Conservation (phyloP, 2,797 vertebrate genomes). For the Myotis planiceps region DNA sequence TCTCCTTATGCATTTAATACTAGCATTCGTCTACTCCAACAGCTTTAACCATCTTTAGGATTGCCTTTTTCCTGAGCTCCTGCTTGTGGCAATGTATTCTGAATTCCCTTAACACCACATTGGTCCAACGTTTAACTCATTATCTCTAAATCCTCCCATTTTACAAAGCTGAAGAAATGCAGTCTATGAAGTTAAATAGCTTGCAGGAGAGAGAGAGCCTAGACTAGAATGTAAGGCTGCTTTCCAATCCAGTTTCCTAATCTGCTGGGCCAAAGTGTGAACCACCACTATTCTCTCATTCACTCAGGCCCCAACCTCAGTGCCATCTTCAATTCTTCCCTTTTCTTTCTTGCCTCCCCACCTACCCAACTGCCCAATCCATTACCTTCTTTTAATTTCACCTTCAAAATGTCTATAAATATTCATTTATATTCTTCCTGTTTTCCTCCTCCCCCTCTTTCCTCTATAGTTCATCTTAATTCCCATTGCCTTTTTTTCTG, state of each 20-base stretch:
- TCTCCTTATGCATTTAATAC: not conserved
- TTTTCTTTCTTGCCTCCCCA: not conserved
- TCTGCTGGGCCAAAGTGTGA: not conserved
- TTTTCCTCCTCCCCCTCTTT: not conserved
- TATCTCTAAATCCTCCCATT: not conserved
- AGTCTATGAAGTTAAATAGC: not conserved
- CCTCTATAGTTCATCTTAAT: not conserved
- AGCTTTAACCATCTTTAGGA: not conserved
- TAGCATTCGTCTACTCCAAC: not conserved
- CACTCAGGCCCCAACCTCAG: not conserved
- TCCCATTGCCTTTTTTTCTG: constrained; percentile 20
- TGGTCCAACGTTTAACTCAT: not conserved
- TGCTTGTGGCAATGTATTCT: not conserved
- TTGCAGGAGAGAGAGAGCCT: not conserved
- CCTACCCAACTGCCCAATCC: not conserved
- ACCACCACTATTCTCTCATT: not conserved
- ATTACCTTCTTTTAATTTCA: not conserved
- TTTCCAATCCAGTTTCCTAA: not conserved
- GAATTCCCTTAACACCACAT: not conserved
- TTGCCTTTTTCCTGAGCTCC: not conserved
- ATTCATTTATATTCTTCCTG: not conserved
- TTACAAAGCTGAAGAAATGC: not conserved
- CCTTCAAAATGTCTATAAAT: not conserved
- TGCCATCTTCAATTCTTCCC: not conserved
- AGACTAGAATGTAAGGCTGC: not conserved